phyloP scores from a whole-genome alignment of 2,797 vertebrate species.

The Percopsis omiscomaycus region DNA sequence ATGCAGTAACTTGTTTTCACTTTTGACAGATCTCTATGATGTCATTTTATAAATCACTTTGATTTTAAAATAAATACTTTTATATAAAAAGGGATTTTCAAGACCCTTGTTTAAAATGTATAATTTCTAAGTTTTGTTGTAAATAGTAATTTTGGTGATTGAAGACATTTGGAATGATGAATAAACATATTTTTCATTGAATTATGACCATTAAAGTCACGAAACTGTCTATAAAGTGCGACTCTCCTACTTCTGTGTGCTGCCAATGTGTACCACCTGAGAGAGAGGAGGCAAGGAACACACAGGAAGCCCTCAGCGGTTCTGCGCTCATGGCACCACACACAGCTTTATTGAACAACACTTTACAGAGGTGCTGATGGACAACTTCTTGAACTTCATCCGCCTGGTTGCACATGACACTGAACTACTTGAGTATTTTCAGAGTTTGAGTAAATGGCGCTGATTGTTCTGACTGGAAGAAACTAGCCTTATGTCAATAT shows the following conservation, averaged over 20 bases:
- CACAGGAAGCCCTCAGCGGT: conserved; percentile 4
- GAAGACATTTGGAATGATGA: neutral
- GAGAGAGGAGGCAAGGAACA: neutral
- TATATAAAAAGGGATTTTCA: conserved; percentile 32
- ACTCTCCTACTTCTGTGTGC: conserved; percentile 3
- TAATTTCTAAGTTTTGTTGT: conserved; percentile 17
- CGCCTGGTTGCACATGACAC: conserved; percentile 25
- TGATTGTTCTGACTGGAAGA: no score
- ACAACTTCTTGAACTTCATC: conserved; percentile 29
- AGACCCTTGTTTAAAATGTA: conserved; percentile 10
- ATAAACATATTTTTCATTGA: conserved; percentile 8
- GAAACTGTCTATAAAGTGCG: neutral
- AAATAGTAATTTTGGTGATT: conserved; percentile 16
- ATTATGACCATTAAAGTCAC: neutral
- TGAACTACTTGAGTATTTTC: no score
- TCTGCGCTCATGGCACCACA: conserved; percentile 45
- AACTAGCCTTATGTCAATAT: no score
- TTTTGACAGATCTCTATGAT: neutral
- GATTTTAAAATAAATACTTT: neutral
- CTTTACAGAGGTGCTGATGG: conserved; percentile 55
- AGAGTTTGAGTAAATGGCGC: no score
- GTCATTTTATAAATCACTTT: conserved; percentile 44
- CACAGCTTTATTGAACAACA: conserved; percentile 68
- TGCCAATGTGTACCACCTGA: neutral
- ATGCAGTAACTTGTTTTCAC: neutral